Conservation (phyloP, 2,113 vertebrate species). For the Paradoxurus hermaphroditus region DNA sequence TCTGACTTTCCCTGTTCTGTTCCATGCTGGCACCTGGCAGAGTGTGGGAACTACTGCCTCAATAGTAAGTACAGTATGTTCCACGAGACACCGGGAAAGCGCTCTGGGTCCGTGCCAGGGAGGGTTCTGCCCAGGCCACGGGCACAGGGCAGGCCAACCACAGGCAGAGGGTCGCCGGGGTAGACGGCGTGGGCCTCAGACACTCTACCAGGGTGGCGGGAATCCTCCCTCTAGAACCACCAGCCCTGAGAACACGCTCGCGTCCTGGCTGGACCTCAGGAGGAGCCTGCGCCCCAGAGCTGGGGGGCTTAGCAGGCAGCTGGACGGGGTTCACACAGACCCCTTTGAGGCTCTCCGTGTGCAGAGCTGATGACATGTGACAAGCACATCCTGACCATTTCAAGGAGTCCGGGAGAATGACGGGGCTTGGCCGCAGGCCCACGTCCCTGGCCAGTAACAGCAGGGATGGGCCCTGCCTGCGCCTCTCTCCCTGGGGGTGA, state of each 20-base stretch:
- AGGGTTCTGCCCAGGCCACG: neutral
- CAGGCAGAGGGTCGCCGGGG: neutral
- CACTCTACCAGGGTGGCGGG: too few species aligned
- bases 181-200: neutral
- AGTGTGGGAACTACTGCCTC: constrained; percentile 97
- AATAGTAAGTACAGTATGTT: constrained; percentile 92
- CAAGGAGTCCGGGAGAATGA: neutral
- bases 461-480: neutral
- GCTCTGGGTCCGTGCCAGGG: constrained; percentile 45
- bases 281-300: neutral
- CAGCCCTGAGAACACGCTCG: neutral
- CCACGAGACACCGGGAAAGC: neutral
- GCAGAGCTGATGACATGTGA: neutral
- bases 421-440: neutral
- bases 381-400: neutral
- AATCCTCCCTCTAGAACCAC: neutral
- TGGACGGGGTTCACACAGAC: neutral
- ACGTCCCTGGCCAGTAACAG: neutral
- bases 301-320: neutral
- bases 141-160: neutral
- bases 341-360: neutral
- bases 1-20: constrained; percentile 79
- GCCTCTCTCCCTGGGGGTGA: neutral
- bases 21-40: constrained; percentile 88
- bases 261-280: neutral